Percentiles rank a stretch among this genome's conserved stretches.
Conservation (phyloP, 1,140 invertebrate genomes). For the Mesaphorura yosii region DNA sequence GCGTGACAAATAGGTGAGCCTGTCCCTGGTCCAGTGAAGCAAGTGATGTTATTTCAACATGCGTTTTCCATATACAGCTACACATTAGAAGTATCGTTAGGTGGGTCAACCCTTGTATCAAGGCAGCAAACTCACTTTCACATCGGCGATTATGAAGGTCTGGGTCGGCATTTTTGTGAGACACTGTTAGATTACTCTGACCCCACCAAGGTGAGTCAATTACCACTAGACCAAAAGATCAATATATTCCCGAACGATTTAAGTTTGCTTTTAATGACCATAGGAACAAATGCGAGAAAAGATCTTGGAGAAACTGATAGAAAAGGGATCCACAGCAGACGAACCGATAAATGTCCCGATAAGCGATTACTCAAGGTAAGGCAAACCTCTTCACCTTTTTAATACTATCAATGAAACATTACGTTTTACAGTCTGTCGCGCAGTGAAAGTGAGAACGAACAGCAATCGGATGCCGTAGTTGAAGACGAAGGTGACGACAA, state of each 20-base stretch:
- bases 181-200: constrained; percentile 58
- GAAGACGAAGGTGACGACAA: constrained; percentile 7
- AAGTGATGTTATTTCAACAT: background rate
- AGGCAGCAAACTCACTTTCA: constrained; percentile 76
- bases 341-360: constrained; percentile 71
- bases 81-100: constrained; percentile 87
- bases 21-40: no score
- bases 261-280: no score
- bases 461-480: constrained; percentile 13
- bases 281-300: constrained; percentile 63
- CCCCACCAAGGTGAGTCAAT: constrained; percentile 12
- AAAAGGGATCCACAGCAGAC: constrained; percentile 74
- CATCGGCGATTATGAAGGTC: constrained; percentile 62
- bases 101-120: constrained; percentile 62
- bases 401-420: background rate
- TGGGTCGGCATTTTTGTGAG: constrained; percentile 82
- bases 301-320: constrained; percentile 61
- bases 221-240: no score
- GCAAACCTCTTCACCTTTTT: background rate
- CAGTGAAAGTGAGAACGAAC: constrained; percentile 25
- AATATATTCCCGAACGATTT: constrained; percentile 1
- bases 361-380: constrained; percentile 71
- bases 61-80: no score
- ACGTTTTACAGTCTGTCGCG: constrained; percentile 24
- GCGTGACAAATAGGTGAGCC: constrained; percentile 64